Conservation (phyloP, 2,797 vertebrate genomes). For the Eulemur rubriventer region DNA sequence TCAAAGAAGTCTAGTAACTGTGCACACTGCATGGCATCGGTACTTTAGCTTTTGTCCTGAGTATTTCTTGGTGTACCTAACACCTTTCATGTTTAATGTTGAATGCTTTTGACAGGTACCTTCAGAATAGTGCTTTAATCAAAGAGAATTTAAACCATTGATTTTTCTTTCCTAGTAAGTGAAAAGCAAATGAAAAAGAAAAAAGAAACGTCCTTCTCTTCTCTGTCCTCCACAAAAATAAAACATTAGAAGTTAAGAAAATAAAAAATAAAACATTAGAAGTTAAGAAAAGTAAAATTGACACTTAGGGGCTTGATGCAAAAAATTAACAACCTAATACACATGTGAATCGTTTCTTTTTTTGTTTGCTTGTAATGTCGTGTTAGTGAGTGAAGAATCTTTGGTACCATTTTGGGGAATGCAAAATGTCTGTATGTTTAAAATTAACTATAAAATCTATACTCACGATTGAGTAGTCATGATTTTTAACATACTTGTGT, state of each 20-base stretch:
- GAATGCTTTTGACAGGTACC: background rate
- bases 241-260: background rate
- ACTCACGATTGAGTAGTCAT: background rate
- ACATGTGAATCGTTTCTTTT: background rate
- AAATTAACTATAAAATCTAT: background rate
- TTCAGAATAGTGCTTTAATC: constrained; percentile 6
- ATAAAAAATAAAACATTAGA: background rate
- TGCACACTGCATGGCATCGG: too few relatives aligned
- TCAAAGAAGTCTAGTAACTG: background rate
- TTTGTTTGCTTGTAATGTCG: background rate
- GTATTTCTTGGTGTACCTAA: background rate
- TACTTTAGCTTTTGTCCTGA: background rate
- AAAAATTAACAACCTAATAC: background rate
- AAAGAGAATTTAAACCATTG: background rate
- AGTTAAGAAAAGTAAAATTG: constrained; percentile 22
- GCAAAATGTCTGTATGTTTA: background rate
- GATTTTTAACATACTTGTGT: background rate
- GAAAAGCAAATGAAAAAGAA: background rate
- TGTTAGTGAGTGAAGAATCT: background rate
- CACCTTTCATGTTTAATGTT: background rate
- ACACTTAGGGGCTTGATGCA: background rate
- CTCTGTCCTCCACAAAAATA: background rate
- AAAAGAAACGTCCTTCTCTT: background rate
- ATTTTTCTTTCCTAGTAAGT: background rate
- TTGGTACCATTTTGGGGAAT: background rate